A percentile compares a stretch with the other conserved stretches of the same genome.
These are phyloP conservation scores for Clytia hemisphaerica DNA, from an alignment of 30 jellyfish, hydroid and myxozoan genomes.

Conservation along the genomic window DNA sequence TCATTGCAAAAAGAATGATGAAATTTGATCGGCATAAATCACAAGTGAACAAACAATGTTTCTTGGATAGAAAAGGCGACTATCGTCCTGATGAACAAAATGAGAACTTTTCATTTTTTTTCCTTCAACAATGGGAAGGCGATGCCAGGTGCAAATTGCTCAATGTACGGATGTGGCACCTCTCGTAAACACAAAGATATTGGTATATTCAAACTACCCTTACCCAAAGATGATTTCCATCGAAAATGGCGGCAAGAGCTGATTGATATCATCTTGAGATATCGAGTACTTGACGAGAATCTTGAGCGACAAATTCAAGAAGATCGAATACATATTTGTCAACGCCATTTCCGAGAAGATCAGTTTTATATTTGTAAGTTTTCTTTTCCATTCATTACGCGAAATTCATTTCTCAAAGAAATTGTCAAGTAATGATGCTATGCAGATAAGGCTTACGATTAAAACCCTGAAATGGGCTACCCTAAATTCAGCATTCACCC, in stretches of 20 bases:
- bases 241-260: background rate
- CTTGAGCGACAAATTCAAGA: background rate
- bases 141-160: constrained; percentile 14
- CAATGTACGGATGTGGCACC: background rate
- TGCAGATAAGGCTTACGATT: background rate
- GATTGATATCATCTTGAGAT: background rate
- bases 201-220: background rate
- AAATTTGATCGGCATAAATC: too few relatives aligned
- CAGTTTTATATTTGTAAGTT: background rate
- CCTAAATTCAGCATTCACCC: too few relatives aligned
- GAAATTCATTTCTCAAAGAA: background rate
- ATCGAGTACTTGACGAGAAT: background rate
- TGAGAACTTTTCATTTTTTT: too few relatives aligned
- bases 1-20: too few relatives aligned
- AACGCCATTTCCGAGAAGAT: background rate
- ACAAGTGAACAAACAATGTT: too few relatives aligned
- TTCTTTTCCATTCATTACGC: background rate
- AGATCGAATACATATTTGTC: background rate
- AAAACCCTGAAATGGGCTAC: too few relatives aligned
- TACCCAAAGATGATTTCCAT: background rate
- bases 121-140: too few relatives aligned
- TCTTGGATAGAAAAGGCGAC: too few relatives aligned
- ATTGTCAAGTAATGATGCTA: background rate
- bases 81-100: too few relatives aligned
- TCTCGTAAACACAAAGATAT: background rate